Base-by-base conservation (phyloP, 2,113 vertebrate genomes). In the Bolborhynchus lineola region DNA sequence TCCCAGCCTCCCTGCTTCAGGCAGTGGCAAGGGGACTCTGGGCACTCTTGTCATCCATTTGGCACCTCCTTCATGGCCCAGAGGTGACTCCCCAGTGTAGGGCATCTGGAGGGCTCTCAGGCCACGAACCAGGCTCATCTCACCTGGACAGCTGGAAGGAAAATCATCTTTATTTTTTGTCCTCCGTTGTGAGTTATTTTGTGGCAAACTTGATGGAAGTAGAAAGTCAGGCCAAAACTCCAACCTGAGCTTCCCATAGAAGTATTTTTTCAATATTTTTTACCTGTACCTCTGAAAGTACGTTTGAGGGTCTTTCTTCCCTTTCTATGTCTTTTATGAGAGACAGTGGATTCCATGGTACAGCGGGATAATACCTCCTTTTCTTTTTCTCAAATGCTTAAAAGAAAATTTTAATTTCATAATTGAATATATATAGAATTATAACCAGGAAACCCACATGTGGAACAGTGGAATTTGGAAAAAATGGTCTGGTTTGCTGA, bases 121-220 rank as follows among this genome's bases (percentile, higher is more conserved):
- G 25, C 41, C 0, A 0, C 10, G 8, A 13, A 13, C 26, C 26
- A 42, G 25, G 2, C 37, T 57, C 1, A 2, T 63, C 21, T n/a
- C 18, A 29, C 65, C 7, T 3, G 3, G 20, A 26, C 6, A 44
- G 8, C 10, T 24, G 19, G 8, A 7, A 26, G 50, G 37, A 33
- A 52, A 71, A 53, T 7, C 41, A 31, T 7, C 10, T 13, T 13
- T 55, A 21, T 46, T 26, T 33, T 28, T 4, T 1, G 11, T 19
- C 26, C n/a, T 57, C 5, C 9, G 1, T 17, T 24, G 5, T 9
- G 14, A 33, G 19, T 29, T 55, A 13, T 57, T 67, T n/a, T 9
- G 35, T 57, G 16, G 11, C 37, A 25, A 39, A 25, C 9, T 8
- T 37, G 31, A 16, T 6, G 3, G 15, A 3, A 39, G 16, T 4